Conservation (phyloP, 2,113 vertebrate species). For the Otus sunia region DNA sequence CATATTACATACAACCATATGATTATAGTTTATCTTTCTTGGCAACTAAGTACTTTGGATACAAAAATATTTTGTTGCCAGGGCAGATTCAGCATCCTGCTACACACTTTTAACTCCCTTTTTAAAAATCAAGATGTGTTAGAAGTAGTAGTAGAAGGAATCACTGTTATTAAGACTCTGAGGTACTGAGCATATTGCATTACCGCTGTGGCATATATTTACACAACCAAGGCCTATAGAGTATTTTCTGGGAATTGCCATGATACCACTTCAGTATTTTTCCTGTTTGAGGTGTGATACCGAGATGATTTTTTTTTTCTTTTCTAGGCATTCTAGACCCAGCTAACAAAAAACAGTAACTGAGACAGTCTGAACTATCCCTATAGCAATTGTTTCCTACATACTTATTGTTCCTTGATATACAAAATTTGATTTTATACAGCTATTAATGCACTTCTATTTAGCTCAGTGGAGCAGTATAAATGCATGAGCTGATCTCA, state of each 20-base stretch:
- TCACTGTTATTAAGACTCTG: not conserved
- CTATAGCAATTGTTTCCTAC: not conserved
- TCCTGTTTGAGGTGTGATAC: not conserved
- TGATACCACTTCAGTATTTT: not conserved
- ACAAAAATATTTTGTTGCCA: not conserved
- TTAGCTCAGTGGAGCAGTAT: not conserved
- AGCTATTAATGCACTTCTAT: not conserved
- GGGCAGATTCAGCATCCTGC: not conserved
- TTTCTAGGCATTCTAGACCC: not conserved
- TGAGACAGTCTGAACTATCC: not conserved
- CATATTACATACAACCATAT: not conserved
- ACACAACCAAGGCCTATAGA: not conserved
- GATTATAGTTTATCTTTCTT: not conserved
- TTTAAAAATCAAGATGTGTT: not conserved
- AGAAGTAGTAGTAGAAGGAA: not conserved
- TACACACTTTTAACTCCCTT: not conserved
- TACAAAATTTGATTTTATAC: not conserved
- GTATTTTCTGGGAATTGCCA: not conserved
- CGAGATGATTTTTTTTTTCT: not conserved
- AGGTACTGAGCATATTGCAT: not conserved
- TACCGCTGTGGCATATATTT: not conserved
- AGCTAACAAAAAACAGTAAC: not conserved
- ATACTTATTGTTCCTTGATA: not conserved
- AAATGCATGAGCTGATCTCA: not conserved
- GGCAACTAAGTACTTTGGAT: not conserved